Conservation (phyloP, 2,888 invertebrate genomes). For the Diplolepis rosae region DNA sequence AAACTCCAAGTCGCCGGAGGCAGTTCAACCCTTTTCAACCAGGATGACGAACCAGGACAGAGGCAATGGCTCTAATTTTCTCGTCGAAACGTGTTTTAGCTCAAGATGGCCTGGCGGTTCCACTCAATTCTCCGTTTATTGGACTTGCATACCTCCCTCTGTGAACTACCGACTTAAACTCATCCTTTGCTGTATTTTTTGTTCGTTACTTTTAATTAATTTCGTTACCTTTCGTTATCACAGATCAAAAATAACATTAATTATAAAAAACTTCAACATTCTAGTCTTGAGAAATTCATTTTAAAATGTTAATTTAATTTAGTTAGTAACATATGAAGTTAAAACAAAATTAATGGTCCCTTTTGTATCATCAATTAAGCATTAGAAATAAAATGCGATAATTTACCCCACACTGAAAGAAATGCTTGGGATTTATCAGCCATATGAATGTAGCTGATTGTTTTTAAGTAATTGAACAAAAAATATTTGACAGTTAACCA, state of each 20-base stretch:
- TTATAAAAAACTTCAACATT: background rate
- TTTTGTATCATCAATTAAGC: no score
- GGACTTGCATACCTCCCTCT: conserved; percentile 5
- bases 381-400: no score
- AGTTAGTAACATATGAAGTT: no score
- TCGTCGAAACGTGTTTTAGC: conserved; percentile 46
- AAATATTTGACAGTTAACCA: no score
- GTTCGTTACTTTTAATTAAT: background rate
- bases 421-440: no score
- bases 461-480: no score
- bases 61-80: conserved; percentile 51
- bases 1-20: conserved; percentile 56
- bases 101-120: conserved; percentile 43
- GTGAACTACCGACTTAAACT: background rate
- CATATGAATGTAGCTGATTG: no score
- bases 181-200: background rate
- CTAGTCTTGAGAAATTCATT: no score
- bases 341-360: no score
- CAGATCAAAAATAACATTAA: background rate
- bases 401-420: no score
- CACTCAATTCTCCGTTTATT: conserved; percentile 54
- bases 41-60: conserved; percentile 39
- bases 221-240: background rate
- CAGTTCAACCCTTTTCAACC: conserved; percentile 50
- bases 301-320: no score